Base-by-base conservation (phyloP, 2,888 invertebrate genomes). In the Ophion ellenae region DNA sequence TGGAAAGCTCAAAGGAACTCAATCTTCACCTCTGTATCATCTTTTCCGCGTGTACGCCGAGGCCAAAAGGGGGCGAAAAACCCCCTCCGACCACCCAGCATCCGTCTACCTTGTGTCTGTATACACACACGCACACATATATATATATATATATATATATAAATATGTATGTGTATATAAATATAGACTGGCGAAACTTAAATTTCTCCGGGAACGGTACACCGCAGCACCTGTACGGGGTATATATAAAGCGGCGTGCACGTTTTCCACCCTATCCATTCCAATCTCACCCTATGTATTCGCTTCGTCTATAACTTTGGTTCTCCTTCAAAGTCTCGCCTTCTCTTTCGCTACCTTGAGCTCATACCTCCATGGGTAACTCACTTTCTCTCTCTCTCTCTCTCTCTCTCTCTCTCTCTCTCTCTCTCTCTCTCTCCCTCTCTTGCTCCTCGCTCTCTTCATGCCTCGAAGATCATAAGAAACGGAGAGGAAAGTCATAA, bases 1-100 rank as follows among this genome's bases (percentile, higher is more conserved):
- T 85, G 81, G 63, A 24, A 75, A 81, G 75, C 85, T 83, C 83
- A 85, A 85, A 79, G 85, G 84, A 85, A 83, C 85, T 83, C 83
- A 85, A 87, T 85, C 81, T 87, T 78, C 75, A 87, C 66, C 64
- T 81, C 81, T 71, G 75, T 75, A 69, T 63, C 63, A 70, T 81
- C 69, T 63, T 69, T 63, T 71, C 57, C 66, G 61, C 71, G 63
- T 61, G 73, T 61, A 24, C 73, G 57, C 57, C 64, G 53, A 61
- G 4, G 10, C 64, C 40, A 9, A 40, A 40, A 40, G 40, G 40
- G 40, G 40, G 9, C 40, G 40, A 40, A 40, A 40, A 40, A 0
- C 45, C 36, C 57, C 40, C 47, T 20, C 64, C 59, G 14, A 59
- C 71, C 28, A 36, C 67, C 36, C 11, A 28, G 11, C 82, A 59